Conservation (phyloP, 1,140 invertebrate genomes). For the Panulirus ornatus region DNA sequence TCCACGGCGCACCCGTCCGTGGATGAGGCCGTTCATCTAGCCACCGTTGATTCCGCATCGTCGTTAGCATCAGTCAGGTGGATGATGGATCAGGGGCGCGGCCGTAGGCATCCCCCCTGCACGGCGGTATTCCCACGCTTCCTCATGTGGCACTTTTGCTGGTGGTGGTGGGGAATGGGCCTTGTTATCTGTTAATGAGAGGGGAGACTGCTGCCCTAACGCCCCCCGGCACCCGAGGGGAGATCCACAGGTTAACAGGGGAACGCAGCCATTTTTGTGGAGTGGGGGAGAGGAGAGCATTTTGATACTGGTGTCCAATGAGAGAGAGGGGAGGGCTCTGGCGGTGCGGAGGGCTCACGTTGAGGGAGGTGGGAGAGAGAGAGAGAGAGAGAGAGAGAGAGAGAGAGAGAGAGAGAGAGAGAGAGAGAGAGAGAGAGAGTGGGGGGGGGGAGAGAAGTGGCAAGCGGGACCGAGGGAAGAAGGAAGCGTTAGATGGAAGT, state of each 20-base stretch:
- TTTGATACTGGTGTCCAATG: constrained; percentile 31
- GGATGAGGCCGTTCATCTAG: neutral
- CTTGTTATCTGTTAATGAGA: constrained; percentile 73
- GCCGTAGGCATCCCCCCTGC: neutral
- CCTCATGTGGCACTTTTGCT: constrained; percentile 5
- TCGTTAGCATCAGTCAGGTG: neutral
- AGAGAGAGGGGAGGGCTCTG: constrained; percentile 19
- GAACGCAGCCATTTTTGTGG: constrained; percentile 45
- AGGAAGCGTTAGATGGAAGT: neutral
- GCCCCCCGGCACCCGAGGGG: constrained; percentile 47
- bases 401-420: constrained; percentile 42
- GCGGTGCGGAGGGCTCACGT: no score
- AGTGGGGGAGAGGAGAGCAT: constrained; percentile 22
- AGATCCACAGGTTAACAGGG: constrained; percentile 58
- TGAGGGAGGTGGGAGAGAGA: neutral
- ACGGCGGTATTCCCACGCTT: constrained; percentile 50
- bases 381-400: constrained; percentile 20
- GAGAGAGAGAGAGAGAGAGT: neutral
- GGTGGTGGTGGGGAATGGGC: constrained; percentile 9
- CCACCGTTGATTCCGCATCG: neutral
- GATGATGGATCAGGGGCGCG: neutral
- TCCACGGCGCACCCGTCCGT: neutral
- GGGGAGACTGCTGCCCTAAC: constrained; percentile 55
- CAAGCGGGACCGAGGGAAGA: neutral
- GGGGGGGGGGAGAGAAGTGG: neutral